Evolutionary conservation across 2,888 invertebrate genomes (phyloP), one percentile per base, ranked within the genome.

Genomic region (Maniola hyperantus): DNA sequence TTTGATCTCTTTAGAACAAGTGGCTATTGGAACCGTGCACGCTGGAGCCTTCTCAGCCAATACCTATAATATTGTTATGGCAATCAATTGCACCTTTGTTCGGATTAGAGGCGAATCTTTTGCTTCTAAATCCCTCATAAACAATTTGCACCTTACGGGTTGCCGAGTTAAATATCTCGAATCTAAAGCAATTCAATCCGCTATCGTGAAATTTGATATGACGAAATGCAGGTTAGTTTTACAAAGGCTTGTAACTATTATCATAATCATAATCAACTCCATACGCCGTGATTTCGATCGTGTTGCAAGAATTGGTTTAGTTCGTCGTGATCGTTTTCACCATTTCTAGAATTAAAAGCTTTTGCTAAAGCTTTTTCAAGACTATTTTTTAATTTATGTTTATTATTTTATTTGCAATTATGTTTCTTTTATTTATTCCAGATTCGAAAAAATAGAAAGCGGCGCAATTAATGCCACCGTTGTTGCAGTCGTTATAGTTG

Each of bases 1-100:
- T 18, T 93, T 93, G 71, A 90, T 95, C 44, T 86, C 88, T 39
- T 86, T 95, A 83, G 89, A 92, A 69, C 72, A 76, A 0, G 84
- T 91, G 57, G 87, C 88, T 73, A 93, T 95, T 13, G 88, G 91
- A 46, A 87, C 90, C 10, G 93, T 96, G 54, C 88, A 93, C 20
- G 85, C 91, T 46, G 93, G 94, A 59, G 96, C 96, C 0, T 96
- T 96, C 78, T 93, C 93, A 62, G 95, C 95, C 1, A 93, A 94
- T 75, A 93, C 93, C 51, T 94, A 96, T 76, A 93, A 94, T 71
- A 89, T 93, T 59, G 93, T 96, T 8, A 87, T 88, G 73, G 93
- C 95, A 18, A 90, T 93, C 69, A 95, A 95, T 80, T 94, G 94
- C 54, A 92, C 94, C 10, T 92, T 96, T 67, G 83, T 92, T 62